Evolutionary conservation across 2,888 invertebrate genomes (phyloP).

Genomic region (Amphimallon solstitiale): DNA sequence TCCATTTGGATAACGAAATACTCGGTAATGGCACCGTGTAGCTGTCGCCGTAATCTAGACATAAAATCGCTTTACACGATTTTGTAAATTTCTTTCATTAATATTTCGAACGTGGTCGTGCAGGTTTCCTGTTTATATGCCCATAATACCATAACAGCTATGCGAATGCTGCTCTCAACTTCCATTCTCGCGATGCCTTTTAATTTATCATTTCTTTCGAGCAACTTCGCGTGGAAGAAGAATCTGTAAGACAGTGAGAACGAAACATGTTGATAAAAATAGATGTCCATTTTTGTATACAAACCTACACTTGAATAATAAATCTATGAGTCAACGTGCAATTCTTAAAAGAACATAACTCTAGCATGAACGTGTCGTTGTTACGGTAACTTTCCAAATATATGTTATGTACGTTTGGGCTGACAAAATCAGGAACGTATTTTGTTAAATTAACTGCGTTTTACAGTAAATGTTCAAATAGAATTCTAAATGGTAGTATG

Average conservation of each 20-base stretch:
- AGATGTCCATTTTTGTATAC: constrained; percentile 22
- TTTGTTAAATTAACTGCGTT: too few relatives aligned
- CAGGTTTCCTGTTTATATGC: constrained; percentile 18
- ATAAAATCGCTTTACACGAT: constrained; percentile 18
- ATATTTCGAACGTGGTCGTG: constrained; percentile 20
- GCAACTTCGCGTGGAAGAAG: constrained; percentile 2
- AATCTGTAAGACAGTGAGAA: neutral
- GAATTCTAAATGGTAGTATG: too few relatives aligned
- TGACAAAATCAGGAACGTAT: too few relatives aligned
- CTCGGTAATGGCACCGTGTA: neutral
- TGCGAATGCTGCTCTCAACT: neutral
- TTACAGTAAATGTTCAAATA: too few relatives aligned
- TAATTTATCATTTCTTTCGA: constrained; percentile 19
- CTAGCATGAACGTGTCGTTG: neutral
- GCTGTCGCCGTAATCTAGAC: neutral
- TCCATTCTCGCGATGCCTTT: neutral
- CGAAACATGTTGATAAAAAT: constrained; percentile 5
- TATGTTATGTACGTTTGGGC: too few relatives aligned
- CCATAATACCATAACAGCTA: neutral
- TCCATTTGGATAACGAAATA: neutral
- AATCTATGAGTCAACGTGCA: constrained; percentile 20
- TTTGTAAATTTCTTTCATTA: constrained; percentile 23
- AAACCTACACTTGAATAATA: constrained; percentile 22
- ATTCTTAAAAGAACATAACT: neutral
- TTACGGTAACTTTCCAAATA: too few relatives aligned